These are phyloP conservation scores for Eurystomus glaucurus DNA, from an alignment of 2,797 vertebrate genomes.

Conservation along the genomic window DNA sequence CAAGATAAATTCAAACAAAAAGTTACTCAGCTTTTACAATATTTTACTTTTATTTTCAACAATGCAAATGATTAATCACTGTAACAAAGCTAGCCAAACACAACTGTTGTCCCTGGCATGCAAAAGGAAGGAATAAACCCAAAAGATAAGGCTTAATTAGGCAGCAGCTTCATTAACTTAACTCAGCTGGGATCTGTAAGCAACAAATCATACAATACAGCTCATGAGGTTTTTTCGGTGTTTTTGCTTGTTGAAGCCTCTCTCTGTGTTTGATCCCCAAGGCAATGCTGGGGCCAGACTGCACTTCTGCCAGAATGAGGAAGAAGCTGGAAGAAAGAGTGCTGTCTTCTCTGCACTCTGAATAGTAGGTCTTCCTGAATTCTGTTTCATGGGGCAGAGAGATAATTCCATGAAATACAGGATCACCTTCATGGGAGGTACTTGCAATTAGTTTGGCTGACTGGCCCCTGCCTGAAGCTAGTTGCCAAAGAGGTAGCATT, in stretches of 20 bases:
- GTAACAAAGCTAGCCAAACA: background rate
- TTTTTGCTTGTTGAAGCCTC: background rate
- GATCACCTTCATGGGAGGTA: background rate
- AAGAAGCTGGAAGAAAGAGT: background rate
- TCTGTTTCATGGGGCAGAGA: background rate
- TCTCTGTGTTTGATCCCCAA: fast-evolving
- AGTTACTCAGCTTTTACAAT: background rate
- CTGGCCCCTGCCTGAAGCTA: background rate
- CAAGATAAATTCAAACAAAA: background rate
- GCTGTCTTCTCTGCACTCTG: background rate
- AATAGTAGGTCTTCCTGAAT: background rate
- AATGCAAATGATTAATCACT: background rate
- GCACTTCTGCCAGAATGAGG: background rate
- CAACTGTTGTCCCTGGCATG: background rate
- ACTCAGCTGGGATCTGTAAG: background rate
- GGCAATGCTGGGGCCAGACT: background rate
- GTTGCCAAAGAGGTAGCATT: background rate
- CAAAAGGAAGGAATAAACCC: background rate
- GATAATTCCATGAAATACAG: background rate
- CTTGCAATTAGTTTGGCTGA: background rate
- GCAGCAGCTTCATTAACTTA: background rate
- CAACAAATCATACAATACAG: background rate
- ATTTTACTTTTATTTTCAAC: background rate
- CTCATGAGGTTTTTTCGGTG: background rate
- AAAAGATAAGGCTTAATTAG: background rate